Conservation (phyloP, 2,888 invertebrate genomes). For the Diadegma fenestrale region DNA sequence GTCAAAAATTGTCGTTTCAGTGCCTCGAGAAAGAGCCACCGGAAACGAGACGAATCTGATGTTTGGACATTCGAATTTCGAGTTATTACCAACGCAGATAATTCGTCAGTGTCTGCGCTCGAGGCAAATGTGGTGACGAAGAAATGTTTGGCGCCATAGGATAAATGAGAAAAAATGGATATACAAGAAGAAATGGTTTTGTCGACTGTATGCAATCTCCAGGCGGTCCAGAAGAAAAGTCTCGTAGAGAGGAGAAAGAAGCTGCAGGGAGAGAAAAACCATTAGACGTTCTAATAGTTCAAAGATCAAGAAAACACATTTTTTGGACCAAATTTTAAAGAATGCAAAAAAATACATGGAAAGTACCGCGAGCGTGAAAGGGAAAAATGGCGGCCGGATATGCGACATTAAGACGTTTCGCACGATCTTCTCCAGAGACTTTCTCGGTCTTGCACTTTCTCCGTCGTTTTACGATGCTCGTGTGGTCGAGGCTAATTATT, state of each 20-base stretch:
- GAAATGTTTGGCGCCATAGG: slow-evolving; percentile 63
- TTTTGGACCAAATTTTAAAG: slow-evolving; percentile 25
- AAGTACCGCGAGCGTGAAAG: slow-evolving; percentile 11
- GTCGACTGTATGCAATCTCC: slow-evolving; percentile 56
- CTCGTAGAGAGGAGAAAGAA: slow-evolving; percentile 47
- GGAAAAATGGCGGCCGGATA: slow-evolving; percentile 61
- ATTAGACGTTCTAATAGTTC: slow-evolving; percentile 52
- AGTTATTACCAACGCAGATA: slow-evolving; percentile 2
- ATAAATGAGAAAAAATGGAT: slow-evolving; percentile 41
- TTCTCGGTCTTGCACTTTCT: slow-evolving; percentile 6
- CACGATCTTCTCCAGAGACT: slow-evolving; percentile 28
- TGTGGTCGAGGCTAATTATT: slow-evolving; percentile 76
- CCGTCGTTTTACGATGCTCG: not conserved
- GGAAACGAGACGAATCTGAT: slow-evolving; percentile 8
- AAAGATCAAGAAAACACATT: slow-evolving; percentile 31
- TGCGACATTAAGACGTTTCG: slow-evolving; percentile 73
- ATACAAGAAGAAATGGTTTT: slow-evolving; percentile 51
- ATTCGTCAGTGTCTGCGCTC: slow-evolving; percentile 34
- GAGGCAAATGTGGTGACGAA: slow-evolving; percentile 56
- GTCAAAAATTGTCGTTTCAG: not conserved
- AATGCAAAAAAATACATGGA: slow-evolving; percentile 53
- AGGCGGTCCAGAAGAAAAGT: slow-evolving; percentile 50
- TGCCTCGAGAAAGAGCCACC: not conserved
- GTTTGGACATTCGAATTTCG: not conserved
- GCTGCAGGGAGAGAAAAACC: slow-evolving; percentile 45